These are phyloP conservation scores for Melolontha melolontha DNA, from an alignment of 2,888 invertebrate genomes.

Conservation along the genomic window DNA sequence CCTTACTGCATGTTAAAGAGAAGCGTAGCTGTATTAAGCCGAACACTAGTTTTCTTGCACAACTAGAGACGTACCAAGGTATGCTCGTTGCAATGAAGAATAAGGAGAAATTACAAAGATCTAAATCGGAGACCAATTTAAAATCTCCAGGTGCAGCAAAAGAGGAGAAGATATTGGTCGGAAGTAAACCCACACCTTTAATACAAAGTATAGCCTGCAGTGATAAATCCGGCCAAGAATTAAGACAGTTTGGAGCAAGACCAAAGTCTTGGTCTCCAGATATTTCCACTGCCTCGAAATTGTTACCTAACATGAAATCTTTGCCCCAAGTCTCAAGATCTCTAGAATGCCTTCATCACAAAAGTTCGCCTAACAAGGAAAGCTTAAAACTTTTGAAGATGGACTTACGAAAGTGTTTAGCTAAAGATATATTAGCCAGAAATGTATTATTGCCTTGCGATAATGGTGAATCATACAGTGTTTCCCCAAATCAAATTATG, in stretches of 20 bases:
- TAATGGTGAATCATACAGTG: conserved; percentile 88
- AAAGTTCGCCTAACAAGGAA: conserved; percentile 55
- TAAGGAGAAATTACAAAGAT: conserved; percentile 90
- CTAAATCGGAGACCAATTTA: conserved; percentile 92
- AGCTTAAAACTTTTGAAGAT: conserved; percentile 46
- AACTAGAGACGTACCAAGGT: conserved; percentile 94
- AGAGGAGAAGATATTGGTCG: conserved; percentile 70
- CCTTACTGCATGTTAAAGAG: conserved; percentile 89
- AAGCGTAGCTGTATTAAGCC: conserved; percentile 96
- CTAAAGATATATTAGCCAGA: conserved; percentile 65
- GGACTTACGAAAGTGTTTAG: conserved; percentile 48
- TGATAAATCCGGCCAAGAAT: conserved; percentile 50
- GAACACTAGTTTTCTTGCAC: conserved; percentile 93
- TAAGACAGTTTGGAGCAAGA: conserved; percentile 62
- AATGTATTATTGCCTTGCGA: conserved; percentile 88
- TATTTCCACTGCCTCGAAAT: conserved; percentile 71
- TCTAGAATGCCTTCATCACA: conserved; percentile 72
- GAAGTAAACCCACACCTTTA: conserved; percentile 73
- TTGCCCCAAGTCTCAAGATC: conserved; percentile 74
- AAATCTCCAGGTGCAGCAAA: conserved; percentile 75
- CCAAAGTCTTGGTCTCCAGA: conserved; percentile 70
- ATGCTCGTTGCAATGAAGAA: conserved; percentile 97
- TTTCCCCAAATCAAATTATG: conserved; percentile 91
- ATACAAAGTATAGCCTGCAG: conserved; percentile 67
- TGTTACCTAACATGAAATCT: conserved; percentile 64